Conservation (phyloP, 2,113 vertebrate genomes). For the Tragelaphus imberbis region DNA sequence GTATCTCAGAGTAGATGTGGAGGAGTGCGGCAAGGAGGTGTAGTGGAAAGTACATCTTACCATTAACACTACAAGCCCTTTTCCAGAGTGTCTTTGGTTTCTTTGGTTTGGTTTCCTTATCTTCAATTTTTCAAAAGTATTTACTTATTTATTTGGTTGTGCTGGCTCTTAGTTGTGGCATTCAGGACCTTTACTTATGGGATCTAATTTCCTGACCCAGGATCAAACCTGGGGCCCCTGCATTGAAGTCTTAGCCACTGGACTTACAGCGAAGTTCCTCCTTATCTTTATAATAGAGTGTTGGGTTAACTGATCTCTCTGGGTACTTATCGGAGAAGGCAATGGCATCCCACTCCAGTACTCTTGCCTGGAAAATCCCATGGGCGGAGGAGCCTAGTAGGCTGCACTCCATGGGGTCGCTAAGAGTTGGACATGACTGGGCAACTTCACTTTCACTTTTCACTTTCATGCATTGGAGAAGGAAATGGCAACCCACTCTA, state of each 20-base stretch:
- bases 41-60: not conserved
- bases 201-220: not conserved
- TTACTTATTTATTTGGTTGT: not conserved
- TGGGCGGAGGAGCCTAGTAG: too few relatives aligned
- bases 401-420: too few relatives aligned
- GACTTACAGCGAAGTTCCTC: not conserved
- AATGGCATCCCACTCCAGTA: too few relatives aligned
- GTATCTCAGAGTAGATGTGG: not conserved
- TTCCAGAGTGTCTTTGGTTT: not conserved
- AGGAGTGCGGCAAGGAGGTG: not conserved
- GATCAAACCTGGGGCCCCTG: not conserved
- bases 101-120: not conserved
- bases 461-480: too few relatives aligned
- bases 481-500: too few relatives aligned
- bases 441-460: too few relatives aligned
- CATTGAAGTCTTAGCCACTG: not conserved
- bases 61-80: not conserved
- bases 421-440: too few relatives aligned
- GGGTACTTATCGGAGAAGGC: not conserved
- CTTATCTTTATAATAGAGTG: not conserved
- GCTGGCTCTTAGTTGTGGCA: not conserved
- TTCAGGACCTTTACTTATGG: not conserved
- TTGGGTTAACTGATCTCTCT: not conserved
- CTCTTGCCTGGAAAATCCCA: too few relatives aligned
- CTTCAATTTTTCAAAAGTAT: not conserved